Base-by-base conservation (phyloP, 2,113 vertebrate genomes). In the Phasianus colchicus region DNA sequence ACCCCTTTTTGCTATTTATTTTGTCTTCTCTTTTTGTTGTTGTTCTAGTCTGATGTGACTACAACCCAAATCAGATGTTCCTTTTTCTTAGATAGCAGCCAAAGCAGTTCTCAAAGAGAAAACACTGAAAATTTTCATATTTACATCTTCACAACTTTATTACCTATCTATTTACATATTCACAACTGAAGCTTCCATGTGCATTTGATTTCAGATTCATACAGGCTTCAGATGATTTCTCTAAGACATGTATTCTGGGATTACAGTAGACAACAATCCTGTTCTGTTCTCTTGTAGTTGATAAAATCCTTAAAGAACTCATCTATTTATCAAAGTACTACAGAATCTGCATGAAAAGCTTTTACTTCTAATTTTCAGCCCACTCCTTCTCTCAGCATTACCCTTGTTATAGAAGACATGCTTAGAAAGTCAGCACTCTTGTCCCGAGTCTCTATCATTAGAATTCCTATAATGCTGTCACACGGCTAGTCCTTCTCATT, bases 281-380 rank as follows among this genome's bases (percentile, higher is more conserved):
- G 24, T 54, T 73, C 63, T 29, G 2, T 78, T 90, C 74, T 72
- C 38, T 30, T 45, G 40, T 24, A 52, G 54, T 9, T 73, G 45
- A 48, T 54, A 57, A 42, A 88, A 77, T 60, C 45, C 73, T 61
- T 66, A 50, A 80, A 73, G 67, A 87, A 47, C 14, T 70, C 43
- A 48, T 66, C 54, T 82, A 52, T 63, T 76, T 80, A 69, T 80
- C 50, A 85, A 90, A 75, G 12, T 52, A 67, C 47, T 29, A 57
- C 43, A 78, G 3, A 70, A 4, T 8, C 40, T 73, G 13, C 21
- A 14, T 58, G 48, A 85, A 50, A 91, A 79, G 30, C 61, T 55
- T 88, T 95, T 79, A 24, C 30, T 69, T 58, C 34, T 61, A 3
- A 83, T 63, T 91, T 79, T 73, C 72, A 91, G 71, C 66, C 48